Percentiles rank a stretch among this genome's conserved stretches.
These are phyloP conservation scores for Tetrax tetrax DNA, from an alignment of 2,113 vertebrate genomes.

Conservation along the genomic window DNA sequence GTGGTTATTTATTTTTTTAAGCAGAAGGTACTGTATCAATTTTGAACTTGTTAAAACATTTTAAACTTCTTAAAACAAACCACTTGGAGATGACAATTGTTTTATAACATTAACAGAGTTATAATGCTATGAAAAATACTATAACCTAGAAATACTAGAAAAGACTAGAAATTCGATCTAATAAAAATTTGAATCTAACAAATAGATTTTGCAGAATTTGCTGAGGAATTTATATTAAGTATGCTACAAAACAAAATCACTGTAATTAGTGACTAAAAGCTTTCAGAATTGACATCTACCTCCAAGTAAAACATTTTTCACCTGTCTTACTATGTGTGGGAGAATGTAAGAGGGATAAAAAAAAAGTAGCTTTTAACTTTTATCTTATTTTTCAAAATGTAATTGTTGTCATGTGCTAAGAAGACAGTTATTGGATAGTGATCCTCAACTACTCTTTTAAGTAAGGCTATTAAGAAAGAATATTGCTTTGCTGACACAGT, in stretches of 20 bases:
- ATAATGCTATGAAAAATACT: neutral
- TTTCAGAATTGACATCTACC: constrained; percentile 19
- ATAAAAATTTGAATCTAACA: neutral
- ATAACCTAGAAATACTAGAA: neutral
- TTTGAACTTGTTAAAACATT: neutral
- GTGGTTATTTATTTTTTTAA: neutral
- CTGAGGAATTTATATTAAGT: neutral
- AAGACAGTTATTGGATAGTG: neutral
- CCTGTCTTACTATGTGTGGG: constrained; percentile 7
- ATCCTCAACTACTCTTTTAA: neutral
- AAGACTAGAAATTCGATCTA: neutral
- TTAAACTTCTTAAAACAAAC: neutral
- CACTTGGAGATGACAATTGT: neutral
- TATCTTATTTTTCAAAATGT: neutral
- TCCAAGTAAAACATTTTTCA: constrained; percentile 51
- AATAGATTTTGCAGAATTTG: no score
- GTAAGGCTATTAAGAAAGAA: neutral
- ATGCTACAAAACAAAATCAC: constrained; percentile 1
- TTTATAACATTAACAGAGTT: neutral
- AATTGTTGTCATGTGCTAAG: neutral
- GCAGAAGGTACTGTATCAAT: neutral
- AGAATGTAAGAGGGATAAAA: neutral
- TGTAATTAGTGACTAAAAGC: constrained; percentile 29
- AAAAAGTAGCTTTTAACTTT: neutral
- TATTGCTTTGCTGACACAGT: neutral